A percentile compares a stretch with the other conserved stretches of the same genome.
Evolutionary conservation across 2,888 invertebrate species (phyloP).

Genomic region (Ectropis crepuscularia): DNA sequence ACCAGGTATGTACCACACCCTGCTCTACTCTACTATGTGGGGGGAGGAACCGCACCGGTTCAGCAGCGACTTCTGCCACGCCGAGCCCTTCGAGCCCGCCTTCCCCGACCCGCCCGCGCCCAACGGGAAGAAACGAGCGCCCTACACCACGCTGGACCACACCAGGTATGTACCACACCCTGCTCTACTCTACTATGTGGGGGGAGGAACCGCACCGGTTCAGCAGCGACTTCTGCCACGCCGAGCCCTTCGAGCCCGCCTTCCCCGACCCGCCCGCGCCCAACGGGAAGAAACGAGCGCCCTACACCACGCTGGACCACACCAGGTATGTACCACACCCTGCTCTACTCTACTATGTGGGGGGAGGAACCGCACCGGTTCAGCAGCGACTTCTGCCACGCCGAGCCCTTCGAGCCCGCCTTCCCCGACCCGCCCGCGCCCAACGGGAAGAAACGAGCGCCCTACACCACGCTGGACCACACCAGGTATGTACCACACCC

Average conservation of each 20-base stretch:
- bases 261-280: too few species aligned
- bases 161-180: constrained; percentile 61
- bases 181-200: background rate
- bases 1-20: constrained; percentile 61
- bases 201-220: background rate
- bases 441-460: background rate
- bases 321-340: background rate
- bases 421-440: too few species aligned
- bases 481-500: background rate
- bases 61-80: constrained; percentile 49
- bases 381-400: constrained; percentile 6
- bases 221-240: constrained; percentile 9
- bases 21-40: background rate
- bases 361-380: background rate
- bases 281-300: background rate
- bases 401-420: too few species aligned
- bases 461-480: background rate
- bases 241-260: too few species aligned
- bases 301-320: background rate
- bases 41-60: background rate
- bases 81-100: constrained; percentile 86
- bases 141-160: constrained; percentile 73
- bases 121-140: constrained; percentile 65
- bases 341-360: too few species aligned
- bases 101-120: constrained; percentile 77